These are phyloP conservation scores for Pseudopleuronectes americanus DNA, from an alignment of 2,797 vertebrate species.

Conservation along the genomic window DNA sequence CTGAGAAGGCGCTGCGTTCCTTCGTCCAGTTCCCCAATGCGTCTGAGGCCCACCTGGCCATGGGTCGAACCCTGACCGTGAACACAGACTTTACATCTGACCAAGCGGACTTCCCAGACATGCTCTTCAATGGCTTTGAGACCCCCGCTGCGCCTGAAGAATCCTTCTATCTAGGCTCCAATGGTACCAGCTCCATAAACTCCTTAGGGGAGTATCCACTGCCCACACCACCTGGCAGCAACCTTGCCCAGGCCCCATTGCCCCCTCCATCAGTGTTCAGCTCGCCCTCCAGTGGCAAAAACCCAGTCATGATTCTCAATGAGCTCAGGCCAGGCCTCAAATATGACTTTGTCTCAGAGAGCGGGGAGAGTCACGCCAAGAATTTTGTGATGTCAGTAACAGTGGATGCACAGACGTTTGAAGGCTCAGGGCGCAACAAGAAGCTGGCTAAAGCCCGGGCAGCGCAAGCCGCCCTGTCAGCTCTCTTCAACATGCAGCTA, in stretches of 20 bases:
- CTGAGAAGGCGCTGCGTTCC: constrained; percentile 94
- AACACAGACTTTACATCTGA: constrained; percentile 98
- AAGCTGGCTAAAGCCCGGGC: constrained; percentile 97
- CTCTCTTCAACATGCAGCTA: constrained; percentile 97
- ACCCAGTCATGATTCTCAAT: constrained; percentile 98
- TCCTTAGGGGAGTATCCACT: constrained; percentile 89
- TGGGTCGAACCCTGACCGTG: constrained; percentile 93
- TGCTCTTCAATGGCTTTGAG: constrained; percentile 97
- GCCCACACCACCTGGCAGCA: constrained; percentile 80
- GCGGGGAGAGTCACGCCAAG: constrained; percentile 97
- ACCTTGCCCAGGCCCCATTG: constrained; percentile 89
- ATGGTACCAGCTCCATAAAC: constrained; percentile 89
- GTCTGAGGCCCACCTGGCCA: constrained; percentile 95
- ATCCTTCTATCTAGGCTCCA: constrained; percentile 91
- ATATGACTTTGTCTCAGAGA: constrained; percentile 97
- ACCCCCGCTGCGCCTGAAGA: constrained; percentile 87
- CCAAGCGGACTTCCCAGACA: constrained; percentile 96
- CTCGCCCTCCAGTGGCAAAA: constrained; percentile 91
- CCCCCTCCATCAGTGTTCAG: constrained; percentile 86
- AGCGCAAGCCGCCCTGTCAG: constrained; percentile 93
- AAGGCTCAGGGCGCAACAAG: constrained; percentile 97
- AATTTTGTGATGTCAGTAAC: constrained; percentile 98
- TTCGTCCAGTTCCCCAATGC: constrained; percentile 98
- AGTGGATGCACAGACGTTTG: constrained; percentile 93
- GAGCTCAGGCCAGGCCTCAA: constrained; percentile 96